Evolutionary conservation across 2,113 vertebrate genomes (phyloP).

Genomic region (Rousettus leschenaultii): DNA sequence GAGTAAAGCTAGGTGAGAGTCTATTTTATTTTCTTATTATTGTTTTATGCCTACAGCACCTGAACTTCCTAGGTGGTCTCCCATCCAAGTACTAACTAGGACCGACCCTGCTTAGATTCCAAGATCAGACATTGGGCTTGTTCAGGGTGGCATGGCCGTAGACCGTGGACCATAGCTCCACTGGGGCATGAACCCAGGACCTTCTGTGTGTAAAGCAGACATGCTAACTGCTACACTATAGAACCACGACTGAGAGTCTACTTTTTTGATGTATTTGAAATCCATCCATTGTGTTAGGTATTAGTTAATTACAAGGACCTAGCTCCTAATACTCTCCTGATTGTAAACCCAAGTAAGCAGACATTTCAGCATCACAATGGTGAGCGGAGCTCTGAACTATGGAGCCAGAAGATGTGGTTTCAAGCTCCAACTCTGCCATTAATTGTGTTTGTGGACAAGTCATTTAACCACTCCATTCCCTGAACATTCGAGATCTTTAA

Average conservation of each 20-base stretch:
- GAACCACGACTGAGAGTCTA: neutral
- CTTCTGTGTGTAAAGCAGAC: too few species aligned
- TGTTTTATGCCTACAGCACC: too few species aligned
- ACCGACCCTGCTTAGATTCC: too few species aligned
- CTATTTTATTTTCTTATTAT: neutral
- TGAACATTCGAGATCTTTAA: neutral
- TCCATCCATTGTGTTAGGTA: neutral
- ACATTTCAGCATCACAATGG: neutral
- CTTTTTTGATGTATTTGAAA: slow-evolving; percentile 30
- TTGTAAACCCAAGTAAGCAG: neutral
- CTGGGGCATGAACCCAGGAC: too few species aligned
- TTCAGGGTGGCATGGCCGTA: too few species aligned
- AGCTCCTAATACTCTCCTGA: neutral
- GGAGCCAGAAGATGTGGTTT: neutral
- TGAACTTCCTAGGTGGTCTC: too few species aligned
- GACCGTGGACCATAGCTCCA: too few species aligned
- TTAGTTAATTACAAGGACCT: neutral
- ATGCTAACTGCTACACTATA: too few species aligned
- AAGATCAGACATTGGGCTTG: too few species aligned
- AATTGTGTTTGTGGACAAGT: slow-evolving; percentile 5
- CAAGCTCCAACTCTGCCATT: slow-evolving; percentile 9
- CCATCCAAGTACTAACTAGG: too few species aligned
- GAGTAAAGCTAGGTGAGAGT: neutral
- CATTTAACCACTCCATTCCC: neutral
- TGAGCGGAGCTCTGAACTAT: neutral